Evolutionary conservation across 2,113 vertebrate species (phyloP), one percentile per base, ranked within the genome.

Genomic region (Pluvialis apricaria): DNA sequence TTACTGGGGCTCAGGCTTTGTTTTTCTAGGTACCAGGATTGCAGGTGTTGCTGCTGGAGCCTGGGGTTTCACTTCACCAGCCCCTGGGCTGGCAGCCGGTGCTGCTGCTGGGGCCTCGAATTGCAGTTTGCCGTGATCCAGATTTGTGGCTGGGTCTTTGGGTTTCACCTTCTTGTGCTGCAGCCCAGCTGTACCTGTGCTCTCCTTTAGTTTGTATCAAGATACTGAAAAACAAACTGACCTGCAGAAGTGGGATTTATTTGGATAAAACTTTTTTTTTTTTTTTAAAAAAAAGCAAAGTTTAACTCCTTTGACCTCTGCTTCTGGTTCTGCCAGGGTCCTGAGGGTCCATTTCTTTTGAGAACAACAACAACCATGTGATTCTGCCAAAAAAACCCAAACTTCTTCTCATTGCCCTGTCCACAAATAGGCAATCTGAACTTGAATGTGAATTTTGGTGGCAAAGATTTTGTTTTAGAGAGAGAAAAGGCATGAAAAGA

Each of bases 381-480:
- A 89, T 94, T 96, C 95, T 96, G 96, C 96, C 97, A 96, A 96
- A 97, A 95, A 60, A 29, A 0, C 3, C 45, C 60, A 84, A 79
- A 86, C 52, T 73, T 86, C 34, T 96, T n/a, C 65, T 64, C 26
- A 6, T 96, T 90, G 58, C 75, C 94, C 91, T 96, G 87, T 96
- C 92, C 88, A 94, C 94, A 90, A 38, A 90, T 94, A 92, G 89
- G 88, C 79, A 36, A 92, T 88, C 80, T 90, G 90, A 94, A 97
- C 86, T 84, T 76, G 96, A 96, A 98, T 96, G 96, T 97, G 96
- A 96, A 95, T 96, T 96, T 73, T 92, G 90, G 80, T 93, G 92
- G 96, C 89, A 90, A 92, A 96, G 73, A 71, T 92, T 88, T 82
- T 88, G 73, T 36, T 90, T 90, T 72, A 90, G 52, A 76, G 90